Conservation (phyloP, 2,888 invertebrate species). For the Sesia apiformis region DNA sequence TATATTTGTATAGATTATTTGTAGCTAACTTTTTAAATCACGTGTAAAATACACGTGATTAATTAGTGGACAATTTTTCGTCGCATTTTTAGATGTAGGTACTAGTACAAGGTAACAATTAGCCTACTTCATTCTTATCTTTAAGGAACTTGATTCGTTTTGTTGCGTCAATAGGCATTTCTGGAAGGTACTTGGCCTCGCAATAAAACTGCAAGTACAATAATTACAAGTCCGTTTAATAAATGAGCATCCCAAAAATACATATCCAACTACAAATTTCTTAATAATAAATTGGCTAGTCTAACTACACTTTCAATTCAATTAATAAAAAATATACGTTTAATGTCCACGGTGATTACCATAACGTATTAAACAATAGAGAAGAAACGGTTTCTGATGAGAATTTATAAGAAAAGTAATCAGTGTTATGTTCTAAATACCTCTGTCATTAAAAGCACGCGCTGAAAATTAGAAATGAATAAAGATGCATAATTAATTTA, state of each 20-base stretch:
- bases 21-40: too few species aligned
- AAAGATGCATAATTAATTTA: too few species aligned
- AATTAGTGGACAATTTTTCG: not conserved
- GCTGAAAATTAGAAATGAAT: conserved; percentile 5
- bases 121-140: conserved; percentile 6
- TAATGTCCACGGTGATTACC: conserved; percentile 38
- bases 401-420: conserved; percentile 29
- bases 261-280: too few species aligned
- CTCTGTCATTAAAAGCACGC: conserved; percentile 13
- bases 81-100: not conserved
- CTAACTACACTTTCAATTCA: too few species aligned
- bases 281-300: too few species aligned
- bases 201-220: too few species aligned
- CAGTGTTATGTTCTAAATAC: conserved; percentile 4
- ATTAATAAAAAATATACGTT: not conserved
- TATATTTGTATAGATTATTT: too few species aligned
- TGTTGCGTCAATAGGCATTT: not conserved
- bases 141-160: conserved; percentile 1
- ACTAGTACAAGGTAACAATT: conserved; percentile 2
- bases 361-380: conserved; percentile 36
- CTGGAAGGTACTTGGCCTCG: not conserved
- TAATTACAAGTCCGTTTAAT: too few species aligned
- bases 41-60: too few species aligned
- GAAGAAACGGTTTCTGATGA: conserved; percentile 14
- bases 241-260: too few species aligned